Base-by-base conservation (phyloP, 2,888 invertebrate genomes). In the Taenaris catops region DNA sequence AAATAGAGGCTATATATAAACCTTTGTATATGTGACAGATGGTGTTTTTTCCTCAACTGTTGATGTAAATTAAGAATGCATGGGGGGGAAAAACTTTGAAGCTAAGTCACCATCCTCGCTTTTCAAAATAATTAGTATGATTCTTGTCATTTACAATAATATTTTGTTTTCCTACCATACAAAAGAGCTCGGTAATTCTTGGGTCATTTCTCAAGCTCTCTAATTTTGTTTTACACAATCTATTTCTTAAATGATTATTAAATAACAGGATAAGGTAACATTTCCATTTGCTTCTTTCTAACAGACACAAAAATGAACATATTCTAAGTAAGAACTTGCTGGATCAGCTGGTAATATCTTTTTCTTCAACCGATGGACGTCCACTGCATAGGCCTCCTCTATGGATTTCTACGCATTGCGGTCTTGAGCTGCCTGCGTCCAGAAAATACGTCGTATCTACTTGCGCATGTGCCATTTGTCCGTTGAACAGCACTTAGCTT, bases 1-100 rank as follows among this genome's bases (percentile, higher is more conserved):
- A 93, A 68, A 66, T 91, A 93, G 10, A 93, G 71, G 39, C 91
- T 92, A 48, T 91, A 91, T 50, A 90, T 87, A 51, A 93, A 91
- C 51, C 88, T 70, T 26, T 88, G 89, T 43, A 88, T 76, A 55
- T 93, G 92, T 8, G 88, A 84, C n/a, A 93, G 69, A 48, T 93
- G 87, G 55, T 93, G 92, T 28, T 76, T 88, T 5, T 57, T 65
- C 18, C 88, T 60, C 19, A 93, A 61, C 29, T 70, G 67, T 34
- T 58, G 55, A 52, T 91, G 90, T 25, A 92, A 72, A 51, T 90
- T 89, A 25, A 79, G 62, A 92, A 93, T 93, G 45, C 93, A 93
- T 0, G 89, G 89, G 1, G 92, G n/a, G 91, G 60, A 91, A 91
- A 23, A 64, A 62, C 28, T 46, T 55, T 19, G 74, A 68, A 45